Evolutionary conservation across 2,888 invertebrate genomes (phyloP).

Genomic region (Syrphus vitripennis): DNA sequence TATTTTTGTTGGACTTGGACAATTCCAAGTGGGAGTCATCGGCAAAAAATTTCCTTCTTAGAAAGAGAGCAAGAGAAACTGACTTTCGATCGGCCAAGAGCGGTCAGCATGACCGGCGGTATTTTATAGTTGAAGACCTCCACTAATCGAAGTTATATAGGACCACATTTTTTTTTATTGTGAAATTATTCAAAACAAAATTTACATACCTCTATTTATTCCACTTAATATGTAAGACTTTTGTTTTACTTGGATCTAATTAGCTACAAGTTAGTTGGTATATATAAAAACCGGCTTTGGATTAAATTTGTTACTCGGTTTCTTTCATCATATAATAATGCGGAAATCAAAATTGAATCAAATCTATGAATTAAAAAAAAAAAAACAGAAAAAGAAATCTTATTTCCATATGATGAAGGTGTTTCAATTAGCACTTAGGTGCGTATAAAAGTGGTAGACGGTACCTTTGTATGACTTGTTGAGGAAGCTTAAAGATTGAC

Average conservation of each 20-base stretch:
- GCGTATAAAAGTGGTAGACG: background rate
- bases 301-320: background rate
- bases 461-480: background rate
- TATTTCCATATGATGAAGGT: constrained; percentile 21
- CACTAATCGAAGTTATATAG: constrained; percentile 3
- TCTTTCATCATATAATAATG: background rate
- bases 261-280: background rate
- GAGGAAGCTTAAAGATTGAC: constrained; percentile 13
- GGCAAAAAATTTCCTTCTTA: constrained; percentile 23
- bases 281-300: background rate
- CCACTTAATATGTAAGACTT: background rate
- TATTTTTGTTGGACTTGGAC: background rate
- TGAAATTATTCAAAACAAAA: constrained; percentile 19
- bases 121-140: background rate
- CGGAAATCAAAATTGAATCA: constrained; percentile 29
- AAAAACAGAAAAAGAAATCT: background rate
- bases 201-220: background rate
- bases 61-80: background rate
- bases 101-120: background rate
- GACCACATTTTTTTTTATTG: background rate
- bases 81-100: background rate
- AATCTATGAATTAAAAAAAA: background rate
- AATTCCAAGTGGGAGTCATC: constrained; percentile 30
- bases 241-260: background rate
- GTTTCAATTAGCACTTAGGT: constrained; percentile 4